Base-by-base conservation (phyloP, 1,140 invertebrate genomes). In the Drosophila elegans region DNA sequence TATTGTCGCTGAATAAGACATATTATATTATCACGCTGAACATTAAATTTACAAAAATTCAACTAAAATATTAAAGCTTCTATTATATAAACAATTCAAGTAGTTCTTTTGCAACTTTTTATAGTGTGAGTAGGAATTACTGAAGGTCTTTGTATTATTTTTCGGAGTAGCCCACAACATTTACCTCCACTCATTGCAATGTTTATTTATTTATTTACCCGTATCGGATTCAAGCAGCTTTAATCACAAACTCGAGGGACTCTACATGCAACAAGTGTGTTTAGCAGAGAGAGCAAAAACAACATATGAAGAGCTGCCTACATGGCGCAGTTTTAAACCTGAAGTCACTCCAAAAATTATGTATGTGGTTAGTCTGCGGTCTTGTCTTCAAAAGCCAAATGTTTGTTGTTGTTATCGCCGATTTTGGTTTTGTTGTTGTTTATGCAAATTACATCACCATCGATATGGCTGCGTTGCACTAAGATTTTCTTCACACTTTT, bases 391-490 rank as follows among this genome's bases (percentile, higher is more conserved):
- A 55, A 52, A 52, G n/a, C 13, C 32, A 32, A 34, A 55, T 76
- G 53, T 61, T 16, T 76, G 53, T 21, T 63, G 62, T 12, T 69
- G 78, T 51, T 78, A 54, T 49, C 29, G 6, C 0, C 6, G 29
- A 32, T 74, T 52, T 13, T 60, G 61, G 29, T 32, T 32, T 56
- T 71, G 64, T 54, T 75, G 74, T 73, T 83, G 74, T 29, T 62
- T 88, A 88, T 88, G 83, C 83, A 88, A 88, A 88, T 88, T 88
- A 88, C 83, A 88, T 88, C 83, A 88, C 77, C 78, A 57, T 48
- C 55, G 55, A 32, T 46, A 34, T 52, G 36, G 42, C 51, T 44
- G 32, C 41, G 71, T 48, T 61, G 42, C 56, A 74, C 49, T 12
- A 25, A 48, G 67, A 76, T 66, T 57, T 60, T 68, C 61, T 61